Evolutionary conservation across 2,113 vertebrate genomes (phyloP).

Genomic region (Bos taurus): ARS-UCD2.0 NC_037328.1:73357001-73357500

Average conservation of each 20-base stretch:
- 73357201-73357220: background rate
- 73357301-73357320: background rate
- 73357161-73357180: background rate
- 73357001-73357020: fast-evolving
- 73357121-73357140: background rate
- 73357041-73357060: background rate
- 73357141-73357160: background rate
- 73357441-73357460: background rate
- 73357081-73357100: background rate
- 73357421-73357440: background rate
- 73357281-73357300: background rate
- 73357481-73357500: background rate
- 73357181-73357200: background rate
- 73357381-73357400: background rate
- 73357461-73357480: background rate
- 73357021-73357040: too few relatives aligned
- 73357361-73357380: background rate
- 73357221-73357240: background rate
- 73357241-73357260: background rate
- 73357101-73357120: background rate
- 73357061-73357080: background rate
- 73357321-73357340: background rate
- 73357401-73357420: background rate
- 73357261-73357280: background rate
- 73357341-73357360: background rate